Conservation (phyloP, 2,797 vertebrate species). For the Rhinogobio ventralis region DNA sequence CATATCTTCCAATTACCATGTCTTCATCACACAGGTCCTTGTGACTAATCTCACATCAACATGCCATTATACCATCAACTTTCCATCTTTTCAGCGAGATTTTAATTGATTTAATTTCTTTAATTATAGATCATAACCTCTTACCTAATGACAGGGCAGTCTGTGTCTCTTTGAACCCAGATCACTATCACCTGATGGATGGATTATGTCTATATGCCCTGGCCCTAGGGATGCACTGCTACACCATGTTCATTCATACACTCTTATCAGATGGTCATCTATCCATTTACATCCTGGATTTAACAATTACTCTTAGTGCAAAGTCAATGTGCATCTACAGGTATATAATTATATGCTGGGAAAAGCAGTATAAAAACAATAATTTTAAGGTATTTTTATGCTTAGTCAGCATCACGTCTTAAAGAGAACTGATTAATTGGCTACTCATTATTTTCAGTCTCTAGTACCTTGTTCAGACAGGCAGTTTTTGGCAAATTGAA, state of each 20-base stretch:
- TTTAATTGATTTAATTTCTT: constrained; percentile 77
- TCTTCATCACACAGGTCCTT: constrained; percentile 82
- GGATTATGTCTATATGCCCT: constrained; percentile 68
- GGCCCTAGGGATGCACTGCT: constrained; percentile 48
- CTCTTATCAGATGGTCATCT: constrained; percentile 47
- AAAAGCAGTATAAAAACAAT: constrained; percentile 2
- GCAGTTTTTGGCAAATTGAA: background rate
- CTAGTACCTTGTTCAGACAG: constrained; percentile 11
- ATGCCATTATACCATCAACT: constrained; percentile 74
- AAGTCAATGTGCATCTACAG: constrained; percentile 1
- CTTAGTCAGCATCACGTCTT: constrained; percentile 7
- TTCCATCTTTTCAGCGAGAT: constrained; percentile 63
- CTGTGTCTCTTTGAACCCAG: constrained; percentile 71
- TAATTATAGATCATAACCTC: constrained; percentile 75
- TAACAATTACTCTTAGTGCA: constrained; percentile 29
- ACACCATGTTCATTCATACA: constrained; percentile 61
- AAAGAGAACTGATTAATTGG: constrained; percentile 30
- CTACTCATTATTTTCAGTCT: background rate
- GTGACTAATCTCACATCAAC: constrained; percentile 64
- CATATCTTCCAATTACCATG: constrained; percentile 74
- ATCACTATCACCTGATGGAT: constrained; percentile 69
- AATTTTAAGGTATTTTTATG: background rate
- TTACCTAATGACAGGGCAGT: constrained; percentile 75
- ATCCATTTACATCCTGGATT: constrained; percentile 38
- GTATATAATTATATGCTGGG: constrained; percentile 20